phyloP scores from a whole-genome alignment of 2,113 vertebrate genomes.

The Odocoileus hemionus region DNA sequence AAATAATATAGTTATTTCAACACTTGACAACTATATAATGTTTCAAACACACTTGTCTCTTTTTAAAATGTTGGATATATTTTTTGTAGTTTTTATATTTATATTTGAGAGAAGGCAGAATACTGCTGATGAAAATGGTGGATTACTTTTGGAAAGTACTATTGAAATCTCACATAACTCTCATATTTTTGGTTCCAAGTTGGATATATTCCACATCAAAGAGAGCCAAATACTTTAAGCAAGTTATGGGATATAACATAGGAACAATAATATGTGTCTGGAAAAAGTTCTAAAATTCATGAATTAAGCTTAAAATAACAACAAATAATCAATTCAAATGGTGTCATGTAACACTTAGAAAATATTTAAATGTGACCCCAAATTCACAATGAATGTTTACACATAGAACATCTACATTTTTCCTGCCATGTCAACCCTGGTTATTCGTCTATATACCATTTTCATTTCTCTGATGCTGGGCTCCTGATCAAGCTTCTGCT shows the following conservation, averaged over 20 bases:
- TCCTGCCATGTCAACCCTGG: background rate
- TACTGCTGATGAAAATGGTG: slow-evolving; percentile 1
- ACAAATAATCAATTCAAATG: background rate
- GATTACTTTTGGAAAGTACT: slow-evolving; percentile 33
- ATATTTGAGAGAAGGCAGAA: slow-evolving; percentile 27
- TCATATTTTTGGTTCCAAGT: slow-evolving; percentile 26
- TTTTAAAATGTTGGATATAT: background rate
- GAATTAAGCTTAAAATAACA: background rate
- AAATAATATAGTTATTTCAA: slow-evolving; percentile 4
- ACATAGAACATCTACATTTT: background rate
- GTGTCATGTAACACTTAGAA: background rate
- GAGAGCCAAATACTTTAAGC: slow-evolving; percentile 24
- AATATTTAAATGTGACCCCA: background rate
- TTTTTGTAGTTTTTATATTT: slow-evolving; percentile 6
- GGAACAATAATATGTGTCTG: background rate
- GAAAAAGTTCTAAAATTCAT: background rate
- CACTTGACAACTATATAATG: background rate
- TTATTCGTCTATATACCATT: background rate
- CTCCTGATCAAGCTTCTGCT: background rate
- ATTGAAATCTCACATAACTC: slow-evolving; percentile 20
- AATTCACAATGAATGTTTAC: background rate
- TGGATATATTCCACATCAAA: slow-evolving; percentile 33
- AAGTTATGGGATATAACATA: slow-evolving; percentile 19
- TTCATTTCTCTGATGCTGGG: background rate
- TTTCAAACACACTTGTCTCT: background rate